phyloP scores from a whole-genome alignment of 37 sponge, comb jelly and placozoan species.

The Cladorhizidae sp. region DNA sequence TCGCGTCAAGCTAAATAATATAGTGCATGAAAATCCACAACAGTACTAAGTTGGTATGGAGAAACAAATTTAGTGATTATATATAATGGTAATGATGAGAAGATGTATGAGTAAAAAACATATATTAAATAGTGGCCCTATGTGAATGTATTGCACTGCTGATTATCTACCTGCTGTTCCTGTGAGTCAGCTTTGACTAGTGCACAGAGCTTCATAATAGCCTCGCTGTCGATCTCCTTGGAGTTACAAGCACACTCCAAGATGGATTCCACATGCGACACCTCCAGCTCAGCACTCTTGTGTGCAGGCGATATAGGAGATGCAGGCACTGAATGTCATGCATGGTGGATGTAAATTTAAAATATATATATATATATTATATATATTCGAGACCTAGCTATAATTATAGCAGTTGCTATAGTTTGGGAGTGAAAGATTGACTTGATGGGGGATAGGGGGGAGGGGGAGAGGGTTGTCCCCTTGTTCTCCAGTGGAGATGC shows the following conservation, averaged over 20 bases:
- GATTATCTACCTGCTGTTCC: constrained; percentile 33
- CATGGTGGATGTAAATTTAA: no score
- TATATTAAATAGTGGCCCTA: neutral
- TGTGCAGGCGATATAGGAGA: constrained; percentile 13
- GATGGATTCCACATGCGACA: constrained; percentile 7
- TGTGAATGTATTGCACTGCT: neutral
- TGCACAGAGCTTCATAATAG: constrained; percentile 21
- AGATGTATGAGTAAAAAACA: neutral
- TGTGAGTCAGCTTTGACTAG: constrained; percentile 38
- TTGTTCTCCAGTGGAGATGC: no score
- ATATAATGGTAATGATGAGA: neutral
- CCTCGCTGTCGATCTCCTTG: constrained; percentile 15
- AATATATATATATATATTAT: no score
- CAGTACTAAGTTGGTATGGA: neutral
- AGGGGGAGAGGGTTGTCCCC: no score
- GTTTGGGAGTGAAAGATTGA: no score
- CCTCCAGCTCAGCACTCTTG: constrained; percentile 28
- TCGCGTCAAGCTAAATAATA: neutral
- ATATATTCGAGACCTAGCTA: no score
- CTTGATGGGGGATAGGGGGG: no score
- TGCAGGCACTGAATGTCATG: constrained; percentile 20
- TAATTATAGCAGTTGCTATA: no score
- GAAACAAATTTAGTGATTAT: neutral
- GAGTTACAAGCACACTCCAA: constrained; percentile 25
- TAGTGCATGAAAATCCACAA: no score